These are phyloP conservation scores for Anoncus sp. DNA, from an alignment of 2,888 invertebrate genomes.

Conservation along the genomic window DNA sequence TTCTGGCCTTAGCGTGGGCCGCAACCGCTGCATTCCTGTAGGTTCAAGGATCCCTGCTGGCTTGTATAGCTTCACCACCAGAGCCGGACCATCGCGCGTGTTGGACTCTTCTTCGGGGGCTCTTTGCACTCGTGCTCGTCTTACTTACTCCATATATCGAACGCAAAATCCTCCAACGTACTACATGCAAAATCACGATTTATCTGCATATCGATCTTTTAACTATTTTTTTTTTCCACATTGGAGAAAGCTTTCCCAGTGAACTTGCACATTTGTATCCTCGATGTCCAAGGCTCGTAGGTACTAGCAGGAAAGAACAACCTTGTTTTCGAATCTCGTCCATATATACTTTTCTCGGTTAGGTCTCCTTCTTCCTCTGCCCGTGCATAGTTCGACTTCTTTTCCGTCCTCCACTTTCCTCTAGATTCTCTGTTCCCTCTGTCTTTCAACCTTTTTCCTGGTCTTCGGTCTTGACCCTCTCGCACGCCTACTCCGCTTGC, in stretches of 20 bases:
- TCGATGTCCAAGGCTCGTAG: constrained; percentile 5
- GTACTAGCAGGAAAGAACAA: constrained; percentile 13
- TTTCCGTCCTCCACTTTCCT: not conserved
- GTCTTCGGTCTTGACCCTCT: not conserved
- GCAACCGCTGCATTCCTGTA: constrained; percentile 81
- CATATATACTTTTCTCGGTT: too few relatives aligned
- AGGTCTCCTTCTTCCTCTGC: too few relatives aligned
- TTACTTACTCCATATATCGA: constrained; percentile 46
- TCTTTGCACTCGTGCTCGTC: constrained; percentile 27
- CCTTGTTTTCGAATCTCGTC: too few relatives aligned
- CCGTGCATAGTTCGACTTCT: too few relatives aligned
- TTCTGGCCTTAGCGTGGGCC: constrained; percentile 75
- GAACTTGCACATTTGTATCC: constrained; percentile 9
- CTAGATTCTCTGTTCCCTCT: too few relatives aligned
- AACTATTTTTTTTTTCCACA: too few relatives aligned
- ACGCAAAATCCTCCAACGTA: not conserved
- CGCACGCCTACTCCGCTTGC: not conserved
- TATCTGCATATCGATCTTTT: constrained; percentile 10
- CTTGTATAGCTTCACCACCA: constrained; percentile 57
- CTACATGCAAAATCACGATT: too few relatives aligned
- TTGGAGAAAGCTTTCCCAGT: constrained; percentile 28
- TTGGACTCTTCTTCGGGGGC: too few relatives aligned
- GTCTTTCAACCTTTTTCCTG: not conserved
- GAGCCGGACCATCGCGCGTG: constrained; percentile 52
- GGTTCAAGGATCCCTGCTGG: constrained; percentile 81